Percentiles rank a stretch among this genome's conserved stretches.
Conservation (phyloP, 2,888 invertebrate species). For the Trissoscelio sp. region DNA sequence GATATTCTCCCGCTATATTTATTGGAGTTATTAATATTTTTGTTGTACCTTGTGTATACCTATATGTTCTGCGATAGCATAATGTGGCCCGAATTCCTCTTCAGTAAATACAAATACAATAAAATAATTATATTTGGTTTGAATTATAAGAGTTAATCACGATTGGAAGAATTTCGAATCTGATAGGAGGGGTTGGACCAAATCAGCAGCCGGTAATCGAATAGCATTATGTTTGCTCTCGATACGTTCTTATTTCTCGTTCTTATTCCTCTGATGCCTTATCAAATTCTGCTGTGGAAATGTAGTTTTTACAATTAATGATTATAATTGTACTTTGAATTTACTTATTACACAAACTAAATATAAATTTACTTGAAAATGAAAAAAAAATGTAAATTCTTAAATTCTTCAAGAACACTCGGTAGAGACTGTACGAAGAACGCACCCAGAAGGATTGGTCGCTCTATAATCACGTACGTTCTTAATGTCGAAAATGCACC, state of each 20-base stretch:
- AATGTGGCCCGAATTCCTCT: neutral
- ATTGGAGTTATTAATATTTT: conserved; percentile 41
- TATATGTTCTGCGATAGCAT: conserved; percentile 1
- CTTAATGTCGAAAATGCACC: conserved; percentile 81
- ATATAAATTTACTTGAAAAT: no score
- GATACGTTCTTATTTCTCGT: conserved; percentile 32
- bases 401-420: no score
- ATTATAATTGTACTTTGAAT: no score
- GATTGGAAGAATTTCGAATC: conserved; percentile 31
- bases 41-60: conserved; percentile 9
- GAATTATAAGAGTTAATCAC: conserved; percentile 22
- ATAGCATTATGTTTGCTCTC: conserved; percentile 38
- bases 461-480: conserved; percentile 80
- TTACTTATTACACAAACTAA: no score
- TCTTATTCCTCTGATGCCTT: neutral
- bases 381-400: no score
- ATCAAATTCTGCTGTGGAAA: no score
- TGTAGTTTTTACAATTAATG: no score
- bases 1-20: conserved; percentile 15
- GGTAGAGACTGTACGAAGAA: no score
- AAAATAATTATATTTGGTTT: conserved; percentile 51
- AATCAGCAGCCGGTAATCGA: conserved; percentile 52
- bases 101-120: conserved; percentile 35
- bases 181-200: conserved; percentile 50
- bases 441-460: conserved; percentile 77